These are phyloP conservation scores for Coendou prehensilis DNA, from an alignment of 2,797 vertebrate genomes.

Conservation along the genomic window DNA sequence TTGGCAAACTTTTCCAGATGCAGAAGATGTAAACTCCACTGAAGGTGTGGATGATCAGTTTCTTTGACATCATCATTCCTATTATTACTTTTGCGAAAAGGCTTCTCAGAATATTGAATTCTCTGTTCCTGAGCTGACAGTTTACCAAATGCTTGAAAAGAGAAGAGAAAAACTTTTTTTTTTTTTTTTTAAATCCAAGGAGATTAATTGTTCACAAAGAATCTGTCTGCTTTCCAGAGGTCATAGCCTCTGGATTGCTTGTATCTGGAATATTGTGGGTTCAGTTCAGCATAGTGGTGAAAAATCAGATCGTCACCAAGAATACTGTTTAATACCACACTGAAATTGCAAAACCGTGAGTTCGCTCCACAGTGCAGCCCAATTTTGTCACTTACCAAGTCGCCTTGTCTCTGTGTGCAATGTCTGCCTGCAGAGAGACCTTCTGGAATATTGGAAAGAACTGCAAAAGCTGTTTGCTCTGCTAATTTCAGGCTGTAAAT, in stretches of 20 bases:
- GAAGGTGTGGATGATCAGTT: not conserved
- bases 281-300: conserved; percentile 15
- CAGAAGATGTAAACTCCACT: not conserved
- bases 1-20: conserved; percentile 13
- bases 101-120: conserved; percentile 34
- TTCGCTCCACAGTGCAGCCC: not conserved
- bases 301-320: conserved; percentile 62
- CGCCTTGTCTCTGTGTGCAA: conserved; percentile 39
- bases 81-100: conserved; percentile 50
- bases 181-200: not conserved
- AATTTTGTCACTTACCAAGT: conserved; percentile 13
- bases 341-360: not conserved
- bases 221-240: not conserved
- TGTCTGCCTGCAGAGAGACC: conserved; percentile 67
- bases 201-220: conserved; percentile 42
- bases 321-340: conserved; percentile 6
- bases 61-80: not conserved
- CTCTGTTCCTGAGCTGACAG: not conserved
- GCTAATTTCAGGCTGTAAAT: conserved; percentile 80
- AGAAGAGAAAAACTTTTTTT: not conserved
- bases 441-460: conserved; percentile 71
- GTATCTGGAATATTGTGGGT: not conserved
- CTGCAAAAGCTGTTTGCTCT: conserved; percentile 75
- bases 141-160: conserved; percentile 59
- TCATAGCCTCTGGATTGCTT: conserved; percentile 28